phyloP scores from a whole-genome alignment of 2,888 invertebrate species.

The Meteorus colon region DNA sequence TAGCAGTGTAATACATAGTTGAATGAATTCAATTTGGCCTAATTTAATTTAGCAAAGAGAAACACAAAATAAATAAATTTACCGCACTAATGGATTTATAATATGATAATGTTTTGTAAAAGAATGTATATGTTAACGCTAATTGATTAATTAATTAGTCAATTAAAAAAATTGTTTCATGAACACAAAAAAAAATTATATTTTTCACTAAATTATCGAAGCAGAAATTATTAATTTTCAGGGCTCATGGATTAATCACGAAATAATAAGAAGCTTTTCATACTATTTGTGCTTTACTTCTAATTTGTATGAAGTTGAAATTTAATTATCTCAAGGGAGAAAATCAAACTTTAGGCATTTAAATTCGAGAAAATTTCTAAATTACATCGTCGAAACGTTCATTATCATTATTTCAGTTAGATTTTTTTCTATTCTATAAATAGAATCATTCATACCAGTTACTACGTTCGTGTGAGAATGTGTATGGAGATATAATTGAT shows the following conservation, averaged over 20 bases:
- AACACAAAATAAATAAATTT: constrained; percentile 3
- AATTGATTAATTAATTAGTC: constrained; percentile 14
- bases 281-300: constrained; percentile 51
- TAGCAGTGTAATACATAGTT: not conserved
- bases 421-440: too few relatives aligned
- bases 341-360: too few relatives aligned
- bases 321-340: too few relatives aligned
- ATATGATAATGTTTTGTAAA: not conserved
- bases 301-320: not conserved
- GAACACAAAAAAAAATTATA: not conserved
- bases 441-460: too few relatives aligned
- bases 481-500: too few relatives aligned
- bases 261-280: constrained; percentile 48
- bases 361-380: too few relatives aligned
- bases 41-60: not conserved
- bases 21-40: not conserved
- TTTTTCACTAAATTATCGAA: not conserved
- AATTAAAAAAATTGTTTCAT: not conserved
- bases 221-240: constrained; percentile 13
- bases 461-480: too few relatives aligned
- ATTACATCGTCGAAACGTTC: too few relatives aligned
- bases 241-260: not conserved
- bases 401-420: too few relatives aligned
- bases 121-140: not conserved
- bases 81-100: constrained; percentile 1